Base-by-base conservation (phyloP, 2,888 invertebrate genomes). In the Mesoligia furuncula region DNA sequence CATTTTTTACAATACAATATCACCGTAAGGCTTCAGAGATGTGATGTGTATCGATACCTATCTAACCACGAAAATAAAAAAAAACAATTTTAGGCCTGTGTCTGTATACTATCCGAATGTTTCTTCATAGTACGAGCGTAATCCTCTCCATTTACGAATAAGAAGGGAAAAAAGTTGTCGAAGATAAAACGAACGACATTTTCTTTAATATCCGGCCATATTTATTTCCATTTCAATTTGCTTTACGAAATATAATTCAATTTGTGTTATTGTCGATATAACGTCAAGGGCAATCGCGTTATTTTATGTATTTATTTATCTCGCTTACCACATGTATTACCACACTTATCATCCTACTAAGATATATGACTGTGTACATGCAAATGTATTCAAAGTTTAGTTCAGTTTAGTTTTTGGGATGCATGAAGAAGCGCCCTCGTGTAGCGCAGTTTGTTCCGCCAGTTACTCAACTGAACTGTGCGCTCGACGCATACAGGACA, bases 131-230 rank as follows among this genome's bases (percentile, higher is more conserved):
- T 39, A 42, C 8, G 42, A 73, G 3, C 42, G 2, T 13, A 31
- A 17, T 57, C 13, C 13, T 27, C 20, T 24, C 4, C 17, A 24
- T 61, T 75, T 31, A 59, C 13, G 3, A 42, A 57, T 57, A 17
- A 6, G 5, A 51, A 77, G 15, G 20, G 15, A 68, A 51, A 69
- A 11, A 54, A 61, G 54, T 15, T 45, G 11, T 39, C 31, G 20
- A 39, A 68, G 20, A 48, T 45, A 57, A 67, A 62, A 73, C 13
- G 20, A 57, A 17, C 48, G 39, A 79, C 39, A 59, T 64, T 84
- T 45, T 57, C 36, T 78, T 84, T 71, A 74, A 79, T 79, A 84
- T 84, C 84, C 84, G 45, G 45, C 13, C 48, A 20, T 77, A 66
- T 51, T 70, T 51, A 45, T 36, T 77, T 82, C 36, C n/a, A 36